phyloP scores from a whole-genome alignment of 2,113 vertebrate species.

The Tylochromis polylepis region DNA sequence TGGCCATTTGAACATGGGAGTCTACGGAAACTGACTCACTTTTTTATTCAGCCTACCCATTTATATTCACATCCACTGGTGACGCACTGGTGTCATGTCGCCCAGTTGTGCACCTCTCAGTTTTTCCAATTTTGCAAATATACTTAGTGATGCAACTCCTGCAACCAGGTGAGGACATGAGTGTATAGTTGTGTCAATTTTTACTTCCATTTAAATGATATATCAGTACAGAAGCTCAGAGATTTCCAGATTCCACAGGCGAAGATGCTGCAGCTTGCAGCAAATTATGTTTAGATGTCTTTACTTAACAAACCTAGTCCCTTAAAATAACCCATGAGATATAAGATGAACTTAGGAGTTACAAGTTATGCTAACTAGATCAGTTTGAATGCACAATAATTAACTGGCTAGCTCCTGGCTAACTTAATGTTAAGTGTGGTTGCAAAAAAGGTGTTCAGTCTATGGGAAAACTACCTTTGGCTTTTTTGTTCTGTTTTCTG shows the following conservation, averaged over 20 bases:
- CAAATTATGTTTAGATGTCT: neutral
- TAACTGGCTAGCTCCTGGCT: neutral
- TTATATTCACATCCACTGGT: neutral
- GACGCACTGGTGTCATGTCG: fast-evolving
- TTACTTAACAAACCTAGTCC: neutral
- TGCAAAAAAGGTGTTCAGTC: too few species aligned
- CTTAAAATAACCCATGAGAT: neutral
- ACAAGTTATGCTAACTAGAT: neutral
- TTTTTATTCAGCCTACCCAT: neutral
- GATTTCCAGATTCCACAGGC: neutral
- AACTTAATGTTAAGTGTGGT: neutral
- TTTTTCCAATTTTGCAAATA: neutral
- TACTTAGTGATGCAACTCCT: neutral
- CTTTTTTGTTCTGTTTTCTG: neutral
- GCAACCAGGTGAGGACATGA: neutral
- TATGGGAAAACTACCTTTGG: too few species aligned
- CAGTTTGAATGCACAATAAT: neutral
- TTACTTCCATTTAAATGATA: neutral
- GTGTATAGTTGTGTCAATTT: neutral
- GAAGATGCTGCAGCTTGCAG: neutral
- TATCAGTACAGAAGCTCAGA: neutral
- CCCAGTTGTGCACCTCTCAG: neutral
- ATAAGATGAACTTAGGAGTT: neutral
- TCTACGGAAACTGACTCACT: neutral
- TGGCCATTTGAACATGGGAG: neutral